These are phyloP conservation scores for Gnathonemus echidnorhynchus DNA, from an alignment of 2,113 vertebrate genomes.

Conservation along the genomic window DNA sequence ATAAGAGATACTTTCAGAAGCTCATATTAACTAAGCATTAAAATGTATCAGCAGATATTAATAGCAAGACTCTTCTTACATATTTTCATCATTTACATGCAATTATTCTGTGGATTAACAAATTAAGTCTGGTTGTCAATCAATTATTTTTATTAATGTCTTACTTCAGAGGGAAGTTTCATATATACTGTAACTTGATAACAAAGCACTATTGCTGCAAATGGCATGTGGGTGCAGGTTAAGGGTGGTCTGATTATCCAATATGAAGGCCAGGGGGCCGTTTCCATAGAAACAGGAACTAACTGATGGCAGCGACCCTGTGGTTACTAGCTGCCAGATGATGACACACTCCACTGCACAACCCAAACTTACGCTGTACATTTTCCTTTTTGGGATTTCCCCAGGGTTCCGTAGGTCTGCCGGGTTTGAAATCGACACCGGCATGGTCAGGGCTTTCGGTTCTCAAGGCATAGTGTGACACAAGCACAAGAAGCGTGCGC, in stretches of 20 bases:
- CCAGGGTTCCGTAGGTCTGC: not conserved
- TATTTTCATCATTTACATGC: not conserved
- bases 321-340: not conserved
- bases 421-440: not conserved
- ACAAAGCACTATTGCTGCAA: not conserved
- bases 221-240: not conserved
- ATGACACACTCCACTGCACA: not conserved
- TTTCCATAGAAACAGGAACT: not conserved
- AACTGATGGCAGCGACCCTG: not conserved
- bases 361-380: not conserved
- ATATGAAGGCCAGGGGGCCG: not conserved
- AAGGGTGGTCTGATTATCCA: not conserved
- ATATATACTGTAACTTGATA: not conserved
- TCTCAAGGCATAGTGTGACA: not conserved
- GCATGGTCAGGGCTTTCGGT: not conserved
- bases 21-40: not conserved
- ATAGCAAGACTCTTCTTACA: not conserved
- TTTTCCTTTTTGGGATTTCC: not conserved
- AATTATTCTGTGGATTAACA: not conserved
- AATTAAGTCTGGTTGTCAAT: conserved; percentile 5
- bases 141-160: not conserved
- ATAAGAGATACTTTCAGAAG: not conserved
- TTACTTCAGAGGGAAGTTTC: not conserved
- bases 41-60: not conserved
- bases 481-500: not conserved